These are phyloP conservation scores for Gari tellinella DNA, from an alignment of 2,888 invertebrate species.

Conservation along the genomic window DNA sequence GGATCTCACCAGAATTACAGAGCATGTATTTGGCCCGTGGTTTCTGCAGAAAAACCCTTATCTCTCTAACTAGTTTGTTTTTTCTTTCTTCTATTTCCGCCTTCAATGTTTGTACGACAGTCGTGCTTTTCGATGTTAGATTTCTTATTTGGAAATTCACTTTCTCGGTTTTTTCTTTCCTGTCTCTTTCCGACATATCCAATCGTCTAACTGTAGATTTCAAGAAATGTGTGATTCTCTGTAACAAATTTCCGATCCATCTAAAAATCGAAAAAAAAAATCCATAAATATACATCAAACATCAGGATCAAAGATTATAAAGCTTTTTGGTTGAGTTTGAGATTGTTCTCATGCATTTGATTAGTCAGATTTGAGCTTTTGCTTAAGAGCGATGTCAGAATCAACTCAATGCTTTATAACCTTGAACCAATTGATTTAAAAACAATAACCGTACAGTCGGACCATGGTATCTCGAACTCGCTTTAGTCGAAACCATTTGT, in stretches of 20 bases:
- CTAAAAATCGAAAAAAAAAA: too few species aligned
- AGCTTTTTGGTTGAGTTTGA: too few species aligned
- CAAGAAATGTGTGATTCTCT: conserved; percentile 63
- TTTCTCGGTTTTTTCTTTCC: conserved; percentile 46
- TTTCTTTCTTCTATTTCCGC: conserved; percentile 49
- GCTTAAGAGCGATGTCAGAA: too few species aligned
- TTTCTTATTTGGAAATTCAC: conserved; percentile 52
- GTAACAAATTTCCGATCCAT: conserved; percentile 73
- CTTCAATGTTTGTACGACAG: conserved; percentile 42
- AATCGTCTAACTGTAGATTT: conserved; percentile 67
- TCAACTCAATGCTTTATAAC: too few species aligned
- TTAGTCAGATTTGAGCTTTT: too few species aligned
- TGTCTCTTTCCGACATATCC: conserved; percentile 62
- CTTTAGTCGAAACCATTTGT: too few species aligned
- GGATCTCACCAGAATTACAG: conserved; percentile 45
- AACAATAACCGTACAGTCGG: too few species aligned
- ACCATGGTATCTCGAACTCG: too few species aligned
- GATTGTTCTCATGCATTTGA: too few species aligned
- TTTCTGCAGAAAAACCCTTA: conserved; percentile 39
- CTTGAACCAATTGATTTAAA: too few species aligned
- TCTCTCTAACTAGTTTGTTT: conserved; percentile 38
- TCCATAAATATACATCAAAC: too few species aligned
- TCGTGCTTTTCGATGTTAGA: conserved; percentile 53
- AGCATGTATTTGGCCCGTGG: conserved; percentile 44
- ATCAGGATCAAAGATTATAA: too few species aligned